Conservation (phyloP, 2,888 invertebrate genomes). For the Drosophila nigricruria region DNA sequence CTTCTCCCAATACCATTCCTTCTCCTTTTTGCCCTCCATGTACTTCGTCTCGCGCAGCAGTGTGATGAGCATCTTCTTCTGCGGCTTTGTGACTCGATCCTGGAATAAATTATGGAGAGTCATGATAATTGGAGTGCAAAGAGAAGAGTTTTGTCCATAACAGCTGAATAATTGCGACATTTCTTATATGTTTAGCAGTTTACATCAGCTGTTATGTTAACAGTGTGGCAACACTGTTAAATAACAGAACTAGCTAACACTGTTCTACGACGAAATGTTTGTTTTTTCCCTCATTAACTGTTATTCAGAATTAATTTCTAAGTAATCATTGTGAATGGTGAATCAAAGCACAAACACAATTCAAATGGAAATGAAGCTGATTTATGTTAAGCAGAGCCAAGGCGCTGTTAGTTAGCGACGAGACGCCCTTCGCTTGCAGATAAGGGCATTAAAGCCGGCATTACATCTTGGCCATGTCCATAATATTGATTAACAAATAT, state of each 20-base stretch:
- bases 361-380: neutral
- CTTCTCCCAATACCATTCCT: slow-evolving; percentile 85
- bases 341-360: no score
- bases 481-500: slow-evolving; percentile 15
- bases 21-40: slow-evolving; percentile 85
- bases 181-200: no score
- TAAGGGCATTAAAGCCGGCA: slow-evolving; percentile 23
- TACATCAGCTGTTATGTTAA: slow-evolving; percentile 21
- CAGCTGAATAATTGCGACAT: neutral
- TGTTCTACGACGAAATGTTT: slow-evolving; percentile 3
- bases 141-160: neutral
- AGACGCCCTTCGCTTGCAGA: neutral
- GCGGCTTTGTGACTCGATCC: slow-evolving; percentile 85
- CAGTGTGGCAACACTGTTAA: slow-evolving; percentile 20
- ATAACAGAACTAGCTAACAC: neutral
- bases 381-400: neutral
- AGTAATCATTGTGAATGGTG: neutral
- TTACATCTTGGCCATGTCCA: neutral
- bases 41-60: slow-evolving; percentile 84
- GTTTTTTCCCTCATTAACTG: neutral
- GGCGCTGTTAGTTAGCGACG: neutral
- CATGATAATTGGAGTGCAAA: slow-evolving; percentile 9
- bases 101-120: slow-evolving; percentile 80
- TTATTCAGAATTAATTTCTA: slow-evolving; percentile 4
- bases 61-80: slow-evolving; percentile 84